Percentiles rank a stretch among this genome's conserved stretches.
Evolutionary conservation across 2,797 vertebrate genomes (phyloP).

Genomic region (Schizopygopsis malacanthus): DNA sequence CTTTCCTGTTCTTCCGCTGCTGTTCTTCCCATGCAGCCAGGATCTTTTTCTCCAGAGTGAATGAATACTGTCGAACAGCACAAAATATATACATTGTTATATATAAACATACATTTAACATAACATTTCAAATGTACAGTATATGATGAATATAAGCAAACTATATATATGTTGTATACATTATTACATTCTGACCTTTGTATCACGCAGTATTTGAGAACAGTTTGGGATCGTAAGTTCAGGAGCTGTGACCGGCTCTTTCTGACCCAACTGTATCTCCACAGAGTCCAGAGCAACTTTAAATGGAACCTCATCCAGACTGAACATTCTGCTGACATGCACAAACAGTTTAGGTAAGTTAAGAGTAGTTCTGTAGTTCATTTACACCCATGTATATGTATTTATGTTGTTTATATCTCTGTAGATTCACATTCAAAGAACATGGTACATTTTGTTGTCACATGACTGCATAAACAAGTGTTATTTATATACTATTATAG

Average conservation of each 20-base stretch:
- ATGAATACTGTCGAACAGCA: conserved; percentile 81
- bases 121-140: neutral
- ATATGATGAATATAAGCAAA: neutral
- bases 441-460: neutral
- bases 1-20: conserved; percentile 56
- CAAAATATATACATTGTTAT: neutral
- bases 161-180: neutral
- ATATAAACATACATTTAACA: neutral
- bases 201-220: conserved; percentile 79
- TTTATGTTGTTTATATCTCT: neutral
- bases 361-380: neutral
- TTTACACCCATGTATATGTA: neutral
- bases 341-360: neutral
- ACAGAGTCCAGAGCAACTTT: conserved; percentile 71
- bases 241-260: conserved; percentile 61
- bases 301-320: conserved; percentile 89
- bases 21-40: conserved; percentile 77
- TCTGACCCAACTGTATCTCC: conserved; percentile 60
- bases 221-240: conserved; percentile 78
- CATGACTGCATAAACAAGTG: neutral
- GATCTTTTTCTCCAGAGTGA: conserved; percentile 85
- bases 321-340: conserved; percentile 75
- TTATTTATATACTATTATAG: neutral
- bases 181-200: conserved; percentile 70
- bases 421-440: neutral